Base-by-base conservation (phyloP, 1,140 invertebrate species). In the Leptonema lineaticorne region DNA sequence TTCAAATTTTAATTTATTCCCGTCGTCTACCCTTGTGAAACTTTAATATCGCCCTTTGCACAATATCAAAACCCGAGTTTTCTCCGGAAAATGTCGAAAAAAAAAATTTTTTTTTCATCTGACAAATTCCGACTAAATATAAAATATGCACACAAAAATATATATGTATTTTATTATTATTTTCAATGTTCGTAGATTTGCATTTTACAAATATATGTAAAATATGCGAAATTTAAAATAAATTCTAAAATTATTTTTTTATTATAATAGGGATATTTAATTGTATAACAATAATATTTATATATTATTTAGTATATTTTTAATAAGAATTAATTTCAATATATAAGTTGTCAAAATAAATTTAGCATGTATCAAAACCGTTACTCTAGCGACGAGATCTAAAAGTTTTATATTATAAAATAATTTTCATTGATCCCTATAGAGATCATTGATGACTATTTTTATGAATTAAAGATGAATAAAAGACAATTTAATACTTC, bases 1-100 rank as follows among this genome's bases (percentile, higher is more conserved):
- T 53, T 53, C 50, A 53, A 53, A 53, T 53, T 53, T 53, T 53
- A 53, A 53, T 53, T 53, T 53, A 53, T 53, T 53, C 50, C 6
- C 14, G 2, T 7, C 5, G 46, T 41, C 37, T 16, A 9, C 46
- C 16, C 46, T 48, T 22, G 20, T 53, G 22, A 26, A 53, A 26
- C 6, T 24, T 53, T 53, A 53, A 53, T 53, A 24, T 53, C 50
- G 37, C 37, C 50, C 50, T 53, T 53, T 53, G 37, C 37, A 41
- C 37, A 41, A 41, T 41, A 41, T 41, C 37, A 41, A 41, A 41
- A 9, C 37, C 16, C 11, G 11, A 14, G 37, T 16, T 16, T 41
- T 41, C 16, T 16, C 16, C 37, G 9, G 37, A 41, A 41, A 41
- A 41, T 41, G n/a, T n/a, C n/a, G n/a, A n/a, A n/a, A n/a, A n/a